phyloP scores from a whole-genome alignment of 2,888 invertebrate genomes.

The Synergus gifuensis region DNA sequence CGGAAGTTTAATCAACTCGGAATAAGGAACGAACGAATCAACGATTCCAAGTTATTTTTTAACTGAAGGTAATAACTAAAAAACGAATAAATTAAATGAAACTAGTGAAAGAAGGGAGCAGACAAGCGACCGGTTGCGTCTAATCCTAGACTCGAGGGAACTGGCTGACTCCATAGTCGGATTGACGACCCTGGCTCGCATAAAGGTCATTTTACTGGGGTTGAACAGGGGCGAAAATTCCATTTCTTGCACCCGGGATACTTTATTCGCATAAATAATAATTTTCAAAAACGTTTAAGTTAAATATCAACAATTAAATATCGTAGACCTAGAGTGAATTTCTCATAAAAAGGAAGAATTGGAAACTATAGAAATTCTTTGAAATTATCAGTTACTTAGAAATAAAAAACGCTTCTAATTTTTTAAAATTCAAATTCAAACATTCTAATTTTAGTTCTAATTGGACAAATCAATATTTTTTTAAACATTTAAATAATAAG shows the following conservation, averaged over 20 bases:
- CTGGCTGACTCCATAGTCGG: conserved; percentile 66
- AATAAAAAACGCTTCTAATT: too few species aligned
- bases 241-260: conserved; percentile 63
- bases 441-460: too few species aligned
- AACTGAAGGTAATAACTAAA: conserved; percentile 56
- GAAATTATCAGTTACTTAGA: too few species aligned
- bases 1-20: conserved; percentile 47
- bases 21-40: conserved; percentile 32
- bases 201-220: conserved; percentile 40
- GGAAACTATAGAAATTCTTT: too few species aligned
- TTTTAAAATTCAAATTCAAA: too few species aligned
- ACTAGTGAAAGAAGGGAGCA: conserved; percentile 79
- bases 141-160: conserved; percentile 81
- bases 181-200: conserved; percentile 37
- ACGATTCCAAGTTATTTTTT: conserved; percentile 40
- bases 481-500: too few species aligned
- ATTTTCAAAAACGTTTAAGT: background rate
- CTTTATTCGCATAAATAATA: conserved; percentile 50
- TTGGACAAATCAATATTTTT: too few species aligned
- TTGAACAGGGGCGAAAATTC: conserved; percentile 67
- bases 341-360: too few species aligned
- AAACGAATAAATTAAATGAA: conserved; percentile 73
- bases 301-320: too few species aligned
- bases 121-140: conserved; percentile 81
- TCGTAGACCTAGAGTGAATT: too few species aligned